These are phyloP conservation scores for Euthynnus affinis DNA, from an alignment of 2,797 vertebrate genomes.

Conservation along the genomic window DNA sequence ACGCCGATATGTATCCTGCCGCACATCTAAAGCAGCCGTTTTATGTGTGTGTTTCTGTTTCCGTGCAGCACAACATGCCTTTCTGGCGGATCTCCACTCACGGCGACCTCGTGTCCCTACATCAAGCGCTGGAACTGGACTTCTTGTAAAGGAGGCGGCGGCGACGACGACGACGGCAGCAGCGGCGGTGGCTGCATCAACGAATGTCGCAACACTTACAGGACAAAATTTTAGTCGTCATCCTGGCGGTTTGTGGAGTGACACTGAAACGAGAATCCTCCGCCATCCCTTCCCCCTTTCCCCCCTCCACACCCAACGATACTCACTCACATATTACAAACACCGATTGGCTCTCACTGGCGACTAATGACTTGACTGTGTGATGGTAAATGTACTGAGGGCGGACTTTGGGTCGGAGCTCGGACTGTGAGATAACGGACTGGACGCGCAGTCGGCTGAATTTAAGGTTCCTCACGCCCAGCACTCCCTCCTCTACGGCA, in stretches of 20 bases:
- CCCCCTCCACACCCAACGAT: not conserved
- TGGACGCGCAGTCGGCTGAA: slow-evolving; percentile 37
- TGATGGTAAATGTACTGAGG: slow-evolving; percentile 54
- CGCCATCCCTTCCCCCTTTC: not conserved
- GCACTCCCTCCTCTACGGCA: slow-evolving; percentile 80
- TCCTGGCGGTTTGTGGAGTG: slow-evolving; percentile 39
- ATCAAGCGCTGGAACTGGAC: slow-evolving; percentile 97
- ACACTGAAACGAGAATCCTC: slow-evolving; percentile 31
- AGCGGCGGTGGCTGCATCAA: not conserved
- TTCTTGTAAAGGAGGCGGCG: slow-evolving; percentile 89
- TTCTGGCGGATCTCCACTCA: slow-evolving; percentile 98
- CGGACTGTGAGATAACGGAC: slow-evolving; percentile 58
- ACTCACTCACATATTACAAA: slow-evolving; percentile 36
- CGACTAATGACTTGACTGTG: slow-evolving; percentile 19
- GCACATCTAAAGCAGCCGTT: not conserved
- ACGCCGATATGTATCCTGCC: no score
- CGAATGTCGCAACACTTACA: slow-evolving; percentile 21
- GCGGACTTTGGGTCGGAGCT: slow-evolving; percentile 57
- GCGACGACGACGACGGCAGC: no score
- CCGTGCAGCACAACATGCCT: slow-evolving; percentile 96
- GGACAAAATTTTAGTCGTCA: slow-evolving; percentile 33
- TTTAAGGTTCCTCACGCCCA: slow-evolving; percentile 30
- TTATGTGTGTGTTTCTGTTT: slow-evolving; percentile 1
- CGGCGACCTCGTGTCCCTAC: slow-evolving; percentile 95
- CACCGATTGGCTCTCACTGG: slow-evolving; percentile 18